These are phyloP conservation scores for Salarias fasciatus DNA, from an alignment of 2,797 vertebrate genomes.

Conservation along the genomic window DNA sequence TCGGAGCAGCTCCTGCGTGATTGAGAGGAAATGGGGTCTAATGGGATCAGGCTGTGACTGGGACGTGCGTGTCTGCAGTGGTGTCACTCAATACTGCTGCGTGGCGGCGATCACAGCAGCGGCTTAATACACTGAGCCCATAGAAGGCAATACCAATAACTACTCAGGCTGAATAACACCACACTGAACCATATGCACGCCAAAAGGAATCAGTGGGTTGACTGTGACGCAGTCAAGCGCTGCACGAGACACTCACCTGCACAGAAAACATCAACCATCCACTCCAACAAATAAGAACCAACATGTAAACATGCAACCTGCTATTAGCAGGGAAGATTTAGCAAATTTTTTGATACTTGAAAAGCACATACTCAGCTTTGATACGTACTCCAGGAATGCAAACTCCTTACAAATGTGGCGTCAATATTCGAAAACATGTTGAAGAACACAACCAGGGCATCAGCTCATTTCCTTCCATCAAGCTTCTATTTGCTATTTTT, in stretches of 20 bases:
- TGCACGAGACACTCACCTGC: too few species aligned
- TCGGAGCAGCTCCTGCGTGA: slow-evolving; percentile 67
- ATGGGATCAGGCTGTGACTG: slow-evolving; percentile 79
- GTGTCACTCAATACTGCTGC: slow-evolving; percentile 67
- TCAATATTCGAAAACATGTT: slow-evolving; percentile 1
- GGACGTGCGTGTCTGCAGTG: slow-evolving; percentile 55
- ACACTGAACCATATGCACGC: slow-evolving; percentile 45
- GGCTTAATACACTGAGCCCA: slow-evolving; percentile 42
- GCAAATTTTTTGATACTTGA: too few species aligned
- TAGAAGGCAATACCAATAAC: slow-evolving; percentile 58
- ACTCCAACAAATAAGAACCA: too few species aligned
- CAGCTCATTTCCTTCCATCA: slow-evolving; percentile 8
- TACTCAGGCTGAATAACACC: slow-evolving; percentile 41
- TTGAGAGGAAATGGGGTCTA: slow-evolving; percentile 79
- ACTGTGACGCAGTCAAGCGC: slow-evolving; percentile 33
- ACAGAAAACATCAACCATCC: too few species aligned
- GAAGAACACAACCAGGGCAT: slow-evolving; percentile 8
- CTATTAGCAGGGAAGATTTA: too few species aligned
- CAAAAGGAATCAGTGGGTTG: slow-evolving; percentile 54
- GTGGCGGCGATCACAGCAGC: slow-evolving; percentile 65
- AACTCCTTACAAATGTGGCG: too few species aligned
- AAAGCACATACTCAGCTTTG: too few species aligned
- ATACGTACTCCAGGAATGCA: too few species aligned
- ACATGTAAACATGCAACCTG: too few species aligned
- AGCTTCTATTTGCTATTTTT: slow-evolving; percentile 54